These are phyloP conservation scores for Naso thynnoides DNA, from an alignment of 2,797 vertebrate species.

Conservation along the genomic window DNA sequence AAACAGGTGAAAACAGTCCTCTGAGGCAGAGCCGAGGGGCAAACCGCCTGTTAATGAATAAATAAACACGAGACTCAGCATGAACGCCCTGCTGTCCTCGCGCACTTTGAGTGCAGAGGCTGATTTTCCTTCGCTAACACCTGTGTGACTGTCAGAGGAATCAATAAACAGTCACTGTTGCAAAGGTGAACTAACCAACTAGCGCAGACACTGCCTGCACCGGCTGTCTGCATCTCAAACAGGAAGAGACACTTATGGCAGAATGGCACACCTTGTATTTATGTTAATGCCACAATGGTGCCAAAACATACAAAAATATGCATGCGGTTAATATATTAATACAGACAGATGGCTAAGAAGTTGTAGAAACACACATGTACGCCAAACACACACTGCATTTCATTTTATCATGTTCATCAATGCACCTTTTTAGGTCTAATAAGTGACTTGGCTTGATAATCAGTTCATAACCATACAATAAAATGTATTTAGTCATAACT, in stretches of 20 bases:
- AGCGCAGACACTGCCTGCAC: conserved; percentile 2
- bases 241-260: conserved; percentile 35
- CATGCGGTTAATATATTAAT: conserved; percentile 7
- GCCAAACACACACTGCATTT: neutral
- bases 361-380: conserved; percentile 19
- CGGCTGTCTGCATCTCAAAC: conserved; percentile 30
- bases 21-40: conserved; percentile 44
- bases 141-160: conserved; percentile 67
- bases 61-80: conserved; percentile 65
- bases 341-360: conserved; percentile 27
- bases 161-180: conserved; percentile 64
- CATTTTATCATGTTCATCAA: neutral
- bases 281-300: neutral
- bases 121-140: conserved; percentile 65
- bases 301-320: conserved; percentile 14
- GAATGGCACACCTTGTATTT: conserved; percentile 18
- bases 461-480: neutral
- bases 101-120: conserved; percentile 50
- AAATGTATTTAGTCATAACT: neutral
- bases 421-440: neutral
- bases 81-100: conserved; percentile 47
- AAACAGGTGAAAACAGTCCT: conserved; percentile 60
- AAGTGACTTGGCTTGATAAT: neutral
- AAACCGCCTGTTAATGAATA: conserved; percentile 70
- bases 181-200: conserved; percentile 60